A percentile compares a stretch with the other conserved stretches of the same genome.
Evolutionary conservation across 2,797 vertebrate genomes (phyloP).

Genomic region (Artibeus jamaicensis): DNA sequence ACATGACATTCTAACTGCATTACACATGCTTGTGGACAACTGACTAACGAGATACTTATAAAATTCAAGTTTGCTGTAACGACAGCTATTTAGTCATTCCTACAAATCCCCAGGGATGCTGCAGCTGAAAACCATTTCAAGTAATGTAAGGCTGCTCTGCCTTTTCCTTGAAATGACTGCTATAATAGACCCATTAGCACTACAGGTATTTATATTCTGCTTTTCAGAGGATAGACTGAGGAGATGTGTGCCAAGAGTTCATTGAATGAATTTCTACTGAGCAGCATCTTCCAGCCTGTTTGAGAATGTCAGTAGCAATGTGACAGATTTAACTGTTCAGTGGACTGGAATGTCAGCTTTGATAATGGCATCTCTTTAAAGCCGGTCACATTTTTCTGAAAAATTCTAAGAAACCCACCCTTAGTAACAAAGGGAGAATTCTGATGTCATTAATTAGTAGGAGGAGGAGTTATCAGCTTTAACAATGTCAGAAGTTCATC

Average conservation of each 20-base stretch:
- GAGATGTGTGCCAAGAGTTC: constrained; percentile 16
- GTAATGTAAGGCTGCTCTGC: not conserved
- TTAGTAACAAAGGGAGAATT: constrained; percentile 39
- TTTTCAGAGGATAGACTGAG: constrained; percentile 59
- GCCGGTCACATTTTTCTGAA: constrained; percentile 39
- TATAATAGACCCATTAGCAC: constrained; percentile 24
- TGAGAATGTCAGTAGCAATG: constrained; percentile 61
- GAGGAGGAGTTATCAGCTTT: constrained; percentile 42
- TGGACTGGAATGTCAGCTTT: constrained; percentile 53
- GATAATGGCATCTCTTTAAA: constrained; percentile 65
- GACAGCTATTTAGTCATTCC: not conserved
- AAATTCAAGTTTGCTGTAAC: not conserved
- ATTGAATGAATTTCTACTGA: constrained; percentile 47
- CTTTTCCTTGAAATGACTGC: constrained; percentile 37
- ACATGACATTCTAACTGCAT: not conserved
- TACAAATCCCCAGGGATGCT: not conserved
- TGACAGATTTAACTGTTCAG: constrained; percentile 62
- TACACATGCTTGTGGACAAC: not conserved
- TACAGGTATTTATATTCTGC: not conserved
- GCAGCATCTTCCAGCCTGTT: constrained; percentile 35
- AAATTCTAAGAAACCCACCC: constrained; percentile 12
- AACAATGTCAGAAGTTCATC: constrained; percentile 35
- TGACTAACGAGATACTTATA: constrained; percentile 17
- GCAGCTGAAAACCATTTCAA: constrained; percentile 26
- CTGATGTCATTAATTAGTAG: constrained; percentile 18